phyloP scores from a whole-genome alignment of 2,888 invertebrate genomes.

The Epiblema foenella region DNA sequence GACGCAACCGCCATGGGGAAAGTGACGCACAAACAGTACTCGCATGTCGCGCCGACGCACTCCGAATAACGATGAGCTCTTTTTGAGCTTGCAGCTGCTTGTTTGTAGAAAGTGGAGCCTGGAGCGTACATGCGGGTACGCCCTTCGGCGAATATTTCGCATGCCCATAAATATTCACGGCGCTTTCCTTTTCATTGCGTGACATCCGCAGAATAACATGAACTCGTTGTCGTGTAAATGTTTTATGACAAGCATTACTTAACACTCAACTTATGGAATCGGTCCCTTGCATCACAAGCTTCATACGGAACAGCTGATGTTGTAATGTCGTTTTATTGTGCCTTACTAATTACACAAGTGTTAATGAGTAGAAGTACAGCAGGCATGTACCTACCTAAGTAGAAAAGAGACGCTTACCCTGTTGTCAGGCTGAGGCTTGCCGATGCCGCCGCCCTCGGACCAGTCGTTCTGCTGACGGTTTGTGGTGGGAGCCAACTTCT shows the following conservation, averaged over 20 bases:
- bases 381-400: not conserved
- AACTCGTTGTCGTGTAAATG: conserved; percentile 57
- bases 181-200: conserved; percentile 81
- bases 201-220: conserved; percentile 61
- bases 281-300: conserved; percentile 65
- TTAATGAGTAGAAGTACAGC: not conserved
- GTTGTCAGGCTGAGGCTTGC: conserved; percentile 95
- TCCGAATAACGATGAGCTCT: conserved; percentile 82
- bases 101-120: conserved; percentile 78
- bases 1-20: conserved; percentile 64
- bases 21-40: conserved; percentile 66
- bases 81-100: conserved; percentile 60
- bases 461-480: conserved; percentile 94
- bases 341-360: conserved; percentile 45
- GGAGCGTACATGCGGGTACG: conserved; percentile 75
- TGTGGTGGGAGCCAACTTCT: conserved; percentile 92
- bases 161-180: conserved; percentile 78
- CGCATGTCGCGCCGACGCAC: conserved; percentile 61
- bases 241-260: conserved; percentile 76
- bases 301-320: conserved; percentile 64
- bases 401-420: conserved; percentile 72
- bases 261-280: conserved; percentile 65
- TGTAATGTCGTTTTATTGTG: conserved; percentile 60
- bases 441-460: conserved; percentile 94
- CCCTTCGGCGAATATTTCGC: conserved; percentile 83